Conservation (phyloP, 2,888 invertebrate species). For the Catocala nupta region DNA sequence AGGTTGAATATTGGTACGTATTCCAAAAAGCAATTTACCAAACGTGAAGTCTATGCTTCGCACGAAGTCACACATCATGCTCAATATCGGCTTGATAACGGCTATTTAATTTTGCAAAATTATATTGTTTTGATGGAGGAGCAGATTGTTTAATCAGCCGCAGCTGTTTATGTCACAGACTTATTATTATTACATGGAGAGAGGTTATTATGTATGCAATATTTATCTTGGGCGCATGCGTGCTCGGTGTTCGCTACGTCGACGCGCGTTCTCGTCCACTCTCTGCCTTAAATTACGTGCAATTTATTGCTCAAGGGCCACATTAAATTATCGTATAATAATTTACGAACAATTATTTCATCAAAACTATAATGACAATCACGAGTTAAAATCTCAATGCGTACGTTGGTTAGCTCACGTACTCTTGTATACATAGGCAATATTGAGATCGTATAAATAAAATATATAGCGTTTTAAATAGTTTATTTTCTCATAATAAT, state of each 20-base stretch:
- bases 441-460: no score
- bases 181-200: slow-evolving; percentile 42
- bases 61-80: slow-evolving; percentile 34
- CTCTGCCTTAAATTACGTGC: slow-evolving; percentile 71
- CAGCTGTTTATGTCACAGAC: slow-evolving; percentile 60
- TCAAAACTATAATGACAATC: slow-evolving; percentile 66
- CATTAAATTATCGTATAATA: slow-evolving; percentile 75
- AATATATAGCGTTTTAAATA: no score
- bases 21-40: slow-evolving; percentile 22
- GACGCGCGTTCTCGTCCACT: slow-evolving; percentile 56
- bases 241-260: slow-evolving; percentile 38
- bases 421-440: no score
- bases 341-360: slow-evolving; percentile 78
- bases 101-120: slow-evolving; percentile 57
- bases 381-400: slow-evolving; percentile 51
- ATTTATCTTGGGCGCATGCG: slow-evolving; percentile 63
- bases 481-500: no score
- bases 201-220: slow-evolving; percentile 64
- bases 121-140: slow-evolving; percentile 56
- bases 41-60: slow-evolving; percentile 22
- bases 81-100: slow-evolving; percentile 46
- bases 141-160: slow-evolving; percentile 65
- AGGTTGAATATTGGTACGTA: slow-evolving; percentile 16
- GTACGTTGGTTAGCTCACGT: slow-evolving; percentile 1
- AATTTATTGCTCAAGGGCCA: slow-evolving; percentile 75